phyloP scores from a whole-genome alignment of 2,888 invertebrate species.

The Criorhina ranunculi region DNA sequence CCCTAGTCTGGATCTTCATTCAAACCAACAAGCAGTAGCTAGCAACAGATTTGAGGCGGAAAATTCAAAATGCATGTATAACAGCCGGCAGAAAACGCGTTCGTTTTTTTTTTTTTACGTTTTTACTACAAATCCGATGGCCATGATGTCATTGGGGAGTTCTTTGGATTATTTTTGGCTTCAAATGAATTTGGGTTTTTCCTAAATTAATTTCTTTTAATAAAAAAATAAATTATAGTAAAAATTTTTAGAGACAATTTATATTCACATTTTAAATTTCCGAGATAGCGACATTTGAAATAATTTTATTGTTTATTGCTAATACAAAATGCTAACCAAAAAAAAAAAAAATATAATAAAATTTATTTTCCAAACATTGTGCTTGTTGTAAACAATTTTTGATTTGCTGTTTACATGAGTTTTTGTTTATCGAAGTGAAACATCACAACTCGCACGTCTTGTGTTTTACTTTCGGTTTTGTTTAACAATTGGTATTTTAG shows the following conservation, averaged over 20 bases:
- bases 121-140: slow-evolving; percentile 4
- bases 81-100: slow-evolving; percentile 42
- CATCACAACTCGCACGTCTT: slow-evolving; percentile 12
- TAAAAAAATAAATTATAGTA: not conserved
- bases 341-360: no score
- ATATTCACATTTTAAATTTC: not conserved
- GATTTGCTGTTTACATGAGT: slow-evolving; percentile 50
- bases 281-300: not conserved
- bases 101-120: not conserved
- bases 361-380: slow-evolving; percentile 28
- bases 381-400: slow-evolving; percentile 43
- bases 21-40: not conserved
- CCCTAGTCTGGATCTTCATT: slow-evolving; percentile 16
- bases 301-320: slow-evolving; percentile 1
- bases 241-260: not conserved
- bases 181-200: slow-evolving; percentile 25
- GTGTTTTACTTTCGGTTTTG: slow-evolving; percentile 42
- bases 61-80: slow-evolving; percentile 38
- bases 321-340: not conserved
- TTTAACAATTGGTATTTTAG: slow-evolving; percentile 20
- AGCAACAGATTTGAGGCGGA: not conserved
- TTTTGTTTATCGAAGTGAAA: slow-evolving; percentile 35
- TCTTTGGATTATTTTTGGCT: slow-evolving; percentile 63
- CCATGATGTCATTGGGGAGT: slow-evolving; percentile 60
- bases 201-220: slow-evolving; percentile 14